Base-by-base conservation (phyloP, 2,797 vertebrate genomes). In the Ceyx erithaca region DNA sequence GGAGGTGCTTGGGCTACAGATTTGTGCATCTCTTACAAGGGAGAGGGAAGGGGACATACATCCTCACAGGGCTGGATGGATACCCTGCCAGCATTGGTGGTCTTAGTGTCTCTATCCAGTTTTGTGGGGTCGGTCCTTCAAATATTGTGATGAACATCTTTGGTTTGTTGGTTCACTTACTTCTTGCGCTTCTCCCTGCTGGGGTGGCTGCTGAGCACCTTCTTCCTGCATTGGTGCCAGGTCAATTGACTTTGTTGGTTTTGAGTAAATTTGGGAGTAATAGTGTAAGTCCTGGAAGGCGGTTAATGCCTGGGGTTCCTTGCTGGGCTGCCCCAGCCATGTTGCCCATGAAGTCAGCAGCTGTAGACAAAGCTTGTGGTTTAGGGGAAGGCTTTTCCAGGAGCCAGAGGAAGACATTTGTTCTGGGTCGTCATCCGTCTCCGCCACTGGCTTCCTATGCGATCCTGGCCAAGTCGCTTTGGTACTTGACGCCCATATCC, bases 311-410 rank as follows among this genome's bases (percentile, higher is more conserved):
- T 58, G 49, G 7, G 16, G 70, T 92, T 91, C 78, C 54, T 78
- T 76, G 71, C 54, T 2, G 0, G 66, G 72, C 67, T 49, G 40
- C 46, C 66, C 9, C 61, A 68, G 64, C 16, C 6, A 1, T 1
- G 1, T 41, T 89, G 55, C 52, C 51, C 1, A 1, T 48, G n/a
- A 79, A 84, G 63, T 51, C 45, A 86, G 80, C 4, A 13, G 75
- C 59, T 66, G 73, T 80, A 86, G 94, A 69, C 61, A 75, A 61
- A 90, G 72, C 70, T 55, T 51, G 55, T 3, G 57, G 54, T 82
- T 82, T 73, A 40, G 78, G 72, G 67, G 59, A 85, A 86, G 45
- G 71, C n/a, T 85, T 85, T 93, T 83, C n/a, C 58, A 85, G 45
- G 71, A 87, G 43, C 35, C 41, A 48, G 66, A 69, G 62, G 77